Percentiles rank a stretch among this genome's conserved stretches.
Evolutionary conservation across 2,888 invertebrate genomes (phyloP).

Genomic region (Nemurella pictetii): DNA sequence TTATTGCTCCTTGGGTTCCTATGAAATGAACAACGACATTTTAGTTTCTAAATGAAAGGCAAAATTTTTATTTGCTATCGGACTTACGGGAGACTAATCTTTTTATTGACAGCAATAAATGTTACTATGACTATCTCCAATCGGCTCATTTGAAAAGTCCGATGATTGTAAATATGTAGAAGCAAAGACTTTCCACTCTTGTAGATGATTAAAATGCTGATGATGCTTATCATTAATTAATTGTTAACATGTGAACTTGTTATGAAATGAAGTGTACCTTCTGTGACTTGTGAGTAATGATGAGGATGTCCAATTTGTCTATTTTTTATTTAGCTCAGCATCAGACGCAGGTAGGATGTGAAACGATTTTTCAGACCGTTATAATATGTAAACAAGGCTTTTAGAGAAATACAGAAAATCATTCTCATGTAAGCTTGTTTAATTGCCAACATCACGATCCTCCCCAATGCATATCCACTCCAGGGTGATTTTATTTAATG

Average conservation of each 20-base stretch:
- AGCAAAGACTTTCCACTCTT: neutral
- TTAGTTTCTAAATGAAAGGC: neutral
- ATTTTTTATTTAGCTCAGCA: neutral
- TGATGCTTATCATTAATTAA: neutral
- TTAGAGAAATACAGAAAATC: neutral
- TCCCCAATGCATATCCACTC: neutral
- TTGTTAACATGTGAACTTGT: constrained; percentile 1
- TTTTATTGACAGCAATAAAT: neutral
- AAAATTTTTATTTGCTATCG: neutral
- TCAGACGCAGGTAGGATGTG: neutral
- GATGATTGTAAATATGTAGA: neutral
- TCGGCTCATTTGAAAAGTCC: neutral
- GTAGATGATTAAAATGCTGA: neutral
- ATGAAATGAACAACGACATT: neutral
- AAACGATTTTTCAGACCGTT: neutral
- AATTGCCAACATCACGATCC: neutral
- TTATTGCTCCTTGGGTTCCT: neutral
- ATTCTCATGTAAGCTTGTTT: neutral
- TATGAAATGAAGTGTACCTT: neutral
- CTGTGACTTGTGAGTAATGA: neutral
- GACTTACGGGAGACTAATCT: neutral
- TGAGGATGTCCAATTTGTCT: neutral
- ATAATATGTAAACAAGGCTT: neutral
- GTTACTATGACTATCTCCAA: neutral
- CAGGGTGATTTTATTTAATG: too few species aligned